Evolutionary conservation across 2,797 vertebrate species (phyloP).

Genomic region (Gouania willdenowi): DNA sequence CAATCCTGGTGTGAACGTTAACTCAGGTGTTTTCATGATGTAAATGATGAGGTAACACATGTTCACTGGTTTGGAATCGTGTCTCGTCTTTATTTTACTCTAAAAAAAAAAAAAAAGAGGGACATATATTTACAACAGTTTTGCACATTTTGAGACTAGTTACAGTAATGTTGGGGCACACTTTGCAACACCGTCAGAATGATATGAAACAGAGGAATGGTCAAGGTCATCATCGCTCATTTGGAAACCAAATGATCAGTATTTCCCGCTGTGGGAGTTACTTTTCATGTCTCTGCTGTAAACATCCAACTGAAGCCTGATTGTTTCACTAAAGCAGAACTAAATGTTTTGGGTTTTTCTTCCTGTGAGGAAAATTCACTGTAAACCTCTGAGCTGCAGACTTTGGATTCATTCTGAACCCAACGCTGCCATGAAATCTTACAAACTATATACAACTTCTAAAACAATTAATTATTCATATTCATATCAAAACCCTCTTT

Average conservation of each 20-base stretch:
- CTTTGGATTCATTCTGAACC: slow-evolving; percentile 27
- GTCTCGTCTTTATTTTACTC: slow-evolving; percentile 68
- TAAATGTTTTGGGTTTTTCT: slow-evolving; percentile 30
- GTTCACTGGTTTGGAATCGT: slow-evolving; percentile 54
- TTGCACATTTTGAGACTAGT: slow-evolving; percentile 64
- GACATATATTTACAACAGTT: slow-evolving; percentile 70
- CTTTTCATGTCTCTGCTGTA: slow-evolving; percentile 22
- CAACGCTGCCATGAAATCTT: slow-evolving; percentile 33
- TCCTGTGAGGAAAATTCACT: slow-evolving; percentile 29
- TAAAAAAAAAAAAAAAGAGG: slow-evolving; percentile 61
- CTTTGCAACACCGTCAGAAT: slow-evolving; percentile 60
- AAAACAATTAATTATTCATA: slow-evolving; percentile 53
- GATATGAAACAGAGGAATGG: slow-evolving; percentile 46
- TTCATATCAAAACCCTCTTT: slow-evolving; percentile 67
- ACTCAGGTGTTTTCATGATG: too few relatives aligned
- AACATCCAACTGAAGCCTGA: slow-evolving; percentile 15
- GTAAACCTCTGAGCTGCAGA: slow-evolving; percentile 47
- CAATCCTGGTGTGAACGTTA: too few relatives aligned
- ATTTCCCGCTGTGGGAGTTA: too few relatives aligned
- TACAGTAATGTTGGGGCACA: slow-evolving; percentile 51
- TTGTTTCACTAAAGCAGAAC: slow-evolving; percentile 21
- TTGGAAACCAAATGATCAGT: too few relatives aligned
- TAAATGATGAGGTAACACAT: slow-evolving; percentile 11
- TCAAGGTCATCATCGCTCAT: slow-evolving; percentile 27
- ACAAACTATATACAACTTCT: slow-evolving; percentile 66